Conservation (phyloP, 2,113 vertebrate species). For the Microcebus tavaratra region DNA sequence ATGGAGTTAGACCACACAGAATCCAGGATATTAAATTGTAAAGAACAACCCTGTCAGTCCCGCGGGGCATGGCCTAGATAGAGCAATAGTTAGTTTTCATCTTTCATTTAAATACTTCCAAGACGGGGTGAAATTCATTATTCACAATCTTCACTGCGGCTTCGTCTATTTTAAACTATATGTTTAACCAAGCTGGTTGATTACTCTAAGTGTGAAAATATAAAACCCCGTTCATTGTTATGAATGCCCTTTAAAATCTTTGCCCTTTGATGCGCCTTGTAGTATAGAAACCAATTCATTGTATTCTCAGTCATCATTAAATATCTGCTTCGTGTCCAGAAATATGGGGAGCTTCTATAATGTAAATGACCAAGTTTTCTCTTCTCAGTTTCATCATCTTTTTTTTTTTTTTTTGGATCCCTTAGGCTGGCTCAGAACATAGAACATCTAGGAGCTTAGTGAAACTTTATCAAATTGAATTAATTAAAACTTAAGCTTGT, state of each 20-base stretch:
- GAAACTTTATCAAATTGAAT: not conserved
- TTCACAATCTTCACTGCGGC: conserved; percentile 43
- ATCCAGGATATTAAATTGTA: conserved; percentile 53
- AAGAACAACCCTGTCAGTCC: not conserved
- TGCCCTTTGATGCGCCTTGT: not conserved
- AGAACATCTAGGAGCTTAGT: not conserved
- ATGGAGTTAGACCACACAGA: not conserved
- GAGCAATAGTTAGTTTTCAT: conserved; percentile 56
- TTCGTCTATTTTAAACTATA: conserved; percentile 54
- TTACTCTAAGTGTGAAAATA: not conserved
- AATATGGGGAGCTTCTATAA: not conserved
- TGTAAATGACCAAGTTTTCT: not conserved
- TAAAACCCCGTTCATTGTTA: not conserved
- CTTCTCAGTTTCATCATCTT: not conserved
- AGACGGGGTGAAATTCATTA: conserved; percentile 57
- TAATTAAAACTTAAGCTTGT: conserved; percentile 7
- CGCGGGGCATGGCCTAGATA: conserved; percentile 26
- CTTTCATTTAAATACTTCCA: conserved; percentile 44
- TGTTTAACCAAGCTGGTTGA: not conserved
- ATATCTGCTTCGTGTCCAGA: not conserved
- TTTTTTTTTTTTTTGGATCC: not conserved
- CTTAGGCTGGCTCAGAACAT: not conserved
- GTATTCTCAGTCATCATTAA: conserved; percentile 31
- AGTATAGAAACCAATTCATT: conserved; percentile 27
- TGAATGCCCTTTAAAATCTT: not conserved